phyloP scores from a whole-genome alignment of 2,113 vertebrate species.

The Sturnira hondurensis region DNA sequence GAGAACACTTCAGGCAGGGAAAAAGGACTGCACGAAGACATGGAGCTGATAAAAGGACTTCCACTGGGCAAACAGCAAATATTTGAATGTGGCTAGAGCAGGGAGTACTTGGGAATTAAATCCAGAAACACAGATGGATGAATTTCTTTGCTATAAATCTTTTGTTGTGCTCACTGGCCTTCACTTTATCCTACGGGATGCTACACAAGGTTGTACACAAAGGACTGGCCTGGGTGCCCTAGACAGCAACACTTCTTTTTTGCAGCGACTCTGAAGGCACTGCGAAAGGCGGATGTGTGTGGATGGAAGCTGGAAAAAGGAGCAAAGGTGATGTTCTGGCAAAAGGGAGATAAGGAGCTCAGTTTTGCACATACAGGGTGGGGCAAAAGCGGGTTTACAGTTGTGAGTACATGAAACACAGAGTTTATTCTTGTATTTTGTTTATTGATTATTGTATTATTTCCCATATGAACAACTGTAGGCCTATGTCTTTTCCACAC shows the following conservation, averaged over 20 bases:
- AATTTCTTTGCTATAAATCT: not conserved
- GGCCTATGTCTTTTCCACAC: not conserved
- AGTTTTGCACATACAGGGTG: not conserved
- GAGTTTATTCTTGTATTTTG: too few relatives aligned
- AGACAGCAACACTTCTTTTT: not conserved
- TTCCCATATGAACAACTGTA: not conserved
- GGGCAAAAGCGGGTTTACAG: too few relatives aligned
- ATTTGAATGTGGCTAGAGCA: not conserved
- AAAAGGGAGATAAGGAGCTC: not conserved
- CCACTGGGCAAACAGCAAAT: not conserved
- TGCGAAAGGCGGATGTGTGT: not conserved
- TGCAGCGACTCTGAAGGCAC: not conserved
- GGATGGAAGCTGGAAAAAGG: not conserved
- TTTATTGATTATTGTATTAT: too few relatives aligned
- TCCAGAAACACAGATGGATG: not conserved
- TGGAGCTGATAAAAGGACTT: not conserved
- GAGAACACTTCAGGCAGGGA: not conserved
- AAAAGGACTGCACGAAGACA: not conserved
- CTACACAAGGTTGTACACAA: not conserved
- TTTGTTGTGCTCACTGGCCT: not conserved
- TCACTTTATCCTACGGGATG: not conserved
- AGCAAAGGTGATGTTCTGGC: not conserved
- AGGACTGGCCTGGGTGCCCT: not conserved
- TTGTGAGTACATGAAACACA: too few relatives aligned
- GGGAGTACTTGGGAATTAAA: not conserved